These are phyloP conservation scores for Phania funesta DNA, from an alignment of 2,888 invertebrate species.

Conservation along the genomic window DNA sequence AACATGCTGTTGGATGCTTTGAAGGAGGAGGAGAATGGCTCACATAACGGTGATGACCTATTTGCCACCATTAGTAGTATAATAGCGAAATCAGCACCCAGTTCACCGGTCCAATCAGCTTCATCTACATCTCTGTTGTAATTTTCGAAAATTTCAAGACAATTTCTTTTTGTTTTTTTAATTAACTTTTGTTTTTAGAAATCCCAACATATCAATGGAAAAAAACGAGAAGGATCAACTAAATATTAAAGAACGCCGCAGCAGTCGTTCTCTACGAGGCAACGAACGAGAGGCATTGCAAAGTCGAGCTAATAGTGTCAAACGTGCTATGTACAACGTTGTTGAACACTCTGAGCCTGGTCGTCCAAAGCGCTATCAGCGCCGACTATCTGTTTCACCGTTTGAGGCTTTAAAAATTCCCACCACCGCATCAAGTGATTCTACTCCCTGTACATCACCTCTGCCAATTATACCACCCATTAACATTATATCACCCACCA, in stretches of 20 bases:
- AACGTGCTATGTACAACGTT: constrained; percentile 89
- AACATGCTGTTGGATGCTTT: constrained; percentile 87
- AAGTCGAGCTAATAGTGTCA: constrained; percentile 89
- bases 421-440: constrained; percentile 75
- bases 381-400: constrained; percentile 79
- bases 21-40: constrained; percentile 84
- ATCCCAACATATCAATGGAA: constrained; percentile 80
- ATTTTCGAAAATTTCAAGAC: not conserved
- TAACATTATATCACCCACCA: constrained; percentile 79
- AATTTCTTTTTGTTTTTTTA: not conserved
- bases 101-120: constrained; percentile 65
- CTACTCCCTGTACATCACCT: constrained; percentile 78
- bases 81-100: constrained; percentile 72
- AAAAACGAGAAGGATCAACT: constrained; percentile 82
- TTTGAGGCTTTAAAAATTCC: constrained; percentile 78
- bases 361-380: constrained; percentile 81
- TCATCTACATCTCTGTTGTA: constrained; percentile 67
- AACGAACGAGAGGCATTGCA: constrained; percentile 83
- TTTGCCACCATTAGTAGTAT: constrained; percentile 76
- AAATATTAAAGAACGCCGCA: constrained; percentile 80
- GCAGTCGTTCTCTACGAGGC: constrained; percentile 80
- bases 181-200: constrained; percentile 68
- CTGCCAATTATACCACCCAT: constrained; percentile 78
- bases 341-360: constrained; percentile 88
- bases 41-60: constrained; percentile 78